Evolutionary conservation across 2,113 vertebrate species (phyloP), one percentile per base, ranked within the genome.

Genomic region (Coptodon rendalli): DNA sequence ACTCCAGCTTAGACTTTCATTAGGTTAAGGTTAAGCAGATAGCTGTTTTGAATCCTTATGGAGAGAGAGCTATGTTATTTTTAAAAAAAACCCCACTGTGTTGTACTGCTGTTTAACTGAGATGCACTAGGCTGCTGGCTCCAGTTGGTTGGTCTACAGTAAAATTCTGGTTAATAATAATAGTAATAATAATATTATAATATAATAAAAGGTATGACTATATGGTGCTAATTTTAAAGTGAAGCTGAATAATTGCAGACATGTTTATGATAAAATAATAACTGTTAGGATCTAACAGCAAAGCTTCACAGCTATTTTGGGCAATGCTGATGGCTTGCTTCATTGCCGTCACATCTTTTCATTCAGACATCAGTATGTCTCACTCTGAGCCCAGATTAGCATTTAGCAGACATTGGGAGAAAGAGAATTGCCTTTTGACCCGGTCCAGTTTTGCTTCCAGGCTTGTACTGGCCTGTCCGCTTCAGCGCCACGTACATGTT

Each of bases 401-500:
- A 96, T 90, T 97, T 99, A 88, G 97, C 96, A 54, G 98, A 97
- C 98, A 99, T 99, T 2, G 99, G 99, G 53, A 99, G 98, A 71
- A 99, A 99, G 86, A 99, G 98, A 87, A 99, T 98, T 87, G 99
- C 98, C 95, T 99, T 99, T 96, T 99, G 98, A 91, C 98, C 99
- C 31, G 97, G 98, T 88, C 98, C 96, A 17, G 99, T 99, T 94
- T 97, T 98, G 89, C 96, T 97, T 86, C 98, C 99, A 4, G 96
- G 96, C 95, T 99, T 99, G 95, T 98, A 97, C 92, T 99, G 98
- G 78, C 99, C 99, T 53, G 97, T 99, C 93, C 99, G 96, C 96
- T 98, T 99, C 95, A 99, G 95, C 48, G 98, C 99, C 96, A 99
- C 98, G 2, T 98, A 99, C 98, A 98, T 99, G 90, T 97, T 96